Evolutionary conservation across 2,113 vertebrate species (phyloP).

Genomic region (Callaeas wilsoni): DNA sequence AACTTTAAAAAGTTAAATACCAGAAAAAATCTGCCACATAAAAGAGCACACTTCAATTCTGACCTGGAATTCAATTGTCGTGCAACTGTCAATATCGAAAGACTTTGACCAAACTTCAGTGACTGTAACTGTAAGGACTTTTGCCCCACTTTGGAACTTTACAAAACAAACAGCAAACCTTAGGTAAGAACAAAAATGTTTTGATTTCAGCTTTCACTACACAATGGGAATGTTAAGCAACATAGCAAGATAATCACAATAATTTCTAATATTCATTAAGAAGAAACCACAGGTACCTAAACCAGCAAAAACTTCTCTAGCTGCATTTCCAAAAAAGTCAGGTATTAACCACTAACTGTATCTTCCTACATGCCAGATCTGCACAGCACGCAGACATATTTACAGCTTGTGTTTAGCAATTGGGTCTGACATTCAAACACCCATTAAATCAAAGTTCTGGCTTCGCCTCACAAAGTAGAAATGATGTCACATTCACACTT

Average conservation of each 20-base stretch:
- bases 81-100: not conserved
- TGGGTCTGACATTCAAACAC: not conserved
- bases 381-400: not conserved
- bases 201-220: not conserved
- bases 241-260: not conserved
- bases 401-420: not conserved
- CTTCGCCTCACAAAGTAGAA: not conserved
- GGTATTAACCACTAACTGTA: not conserved
- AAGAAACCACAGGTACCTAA: not conserved
- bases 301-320: not conserved
- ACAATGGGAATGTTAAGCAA: not conserved
- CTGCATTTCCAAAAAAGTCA: not conserved
- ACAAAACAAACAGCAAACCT: not conserved
- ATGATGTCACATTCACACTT: not conserved
- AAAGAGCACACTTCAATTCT: not conserved
- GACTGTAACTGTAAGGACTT: not conserved
- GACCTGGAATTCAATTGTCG: not conserved
- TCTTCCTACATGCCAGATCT: not conserved
- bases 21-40: not conserved
- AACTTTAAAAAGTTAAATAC: not conserved
- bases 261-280: not conserved
- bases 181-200: not conserved
- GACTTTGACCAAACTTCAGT: not conserved
- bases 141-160: not conserved
- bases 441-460: not conserved